Evolutionary conservation across 2,113 vertebrate genomes (phyloP), one percentile per base, ranked within the genome.

Genomic region (Ovis canadensis): DNA sequence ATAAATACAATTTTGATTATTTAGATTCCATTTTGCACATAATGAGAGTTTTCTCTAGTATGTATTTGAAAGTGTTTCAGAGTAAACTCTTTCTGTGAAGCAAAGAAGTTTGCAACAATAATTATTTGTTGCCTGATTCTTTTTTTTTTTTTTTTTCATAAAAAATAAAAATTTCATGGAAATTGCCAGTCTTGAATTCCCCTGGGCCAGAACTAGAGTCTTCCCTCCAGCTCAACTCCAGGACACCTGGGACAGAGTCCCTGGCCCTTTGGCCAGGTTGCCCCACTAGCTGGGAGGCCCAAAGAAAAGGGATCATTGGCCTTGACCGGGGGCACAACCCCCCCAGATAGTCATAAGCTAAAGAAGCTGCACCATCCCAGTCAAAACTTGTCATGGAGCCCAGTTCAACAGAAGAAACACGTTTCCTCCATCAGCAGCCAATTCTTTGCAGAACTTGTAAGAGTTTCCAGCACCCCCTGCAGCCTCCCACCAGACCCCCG

Each of bases 111-210:
- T 40, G 8, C 36, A 45, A 19, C 16, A 1, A 12, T 27, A 77
- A 90, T 33, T 50, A 21, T 67, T 81, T 40, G 19, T 77, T 10
- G 57, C 48, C 67, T 25, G 59, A 50, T 12, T 80, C 9, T 45
- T 82, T 3, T 52, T 15, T 25, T 54, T 15, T 25, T 54, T 82
- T 23, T 52, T 36, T 81, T 33, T 3, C 19, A 81, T 50, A 81
- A 81, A 81, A 81, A 81, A 33, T 12, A 50, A 33, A 48, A 31
- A 81, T 2, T 82, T 74, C 62, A 84, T 13, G 45, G 95, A 55
- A 95, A 82, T 33, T 21, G 71, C 92, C 85, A 82, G 71, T 71
- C 71, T 94, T 98, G 93, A 94, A 94, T 97, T 96, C 40, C 84
- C 50, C 67, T 23, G 81, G 88, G 64, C 91, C 60, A 88, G 90